A percentile compares a stretch with the other conserved stretches of the same genome.
Conservation (phyloP, 2,888 invertebrate species). For the Agrotis exclamationis region DNA sequence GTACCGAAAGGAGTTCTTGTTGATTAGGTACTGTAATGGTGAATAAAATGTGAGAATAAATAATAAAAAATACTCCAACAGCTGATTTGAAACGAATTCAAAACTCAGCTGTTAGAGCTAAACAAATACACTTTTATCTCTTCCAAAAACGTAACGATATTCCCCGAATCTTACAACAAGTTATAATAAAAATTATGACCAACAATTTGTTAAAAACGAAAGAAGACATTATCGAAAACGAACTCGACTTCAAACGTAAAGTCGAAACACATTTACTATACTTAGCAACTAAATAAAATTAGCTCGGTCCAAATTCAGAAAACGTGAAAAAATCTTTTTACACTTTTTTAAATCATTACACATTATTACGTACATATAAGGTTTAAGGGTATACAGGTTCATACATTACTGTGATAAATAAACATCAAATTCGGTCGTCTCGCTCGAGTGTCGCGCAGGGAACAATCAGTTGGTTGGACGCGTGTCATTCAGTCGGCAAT, state of each 20-base stretch:
- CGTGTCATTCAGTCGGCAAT: slow-evolving; percentile 85
- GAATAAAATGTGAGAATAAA: background rate
- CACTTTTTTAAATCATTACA: slow-evolving; percentile 63
- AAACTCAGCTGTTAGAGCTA: slow-evolving; percentile 4
- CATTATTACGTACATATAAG: slow-evolving; percentile 66
- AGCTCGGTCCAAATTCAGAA: slow-evolving; percentile 36
- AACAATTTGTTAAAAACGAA: slow-evolving; percentile 35
- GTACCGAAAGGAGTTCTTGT: background rate
- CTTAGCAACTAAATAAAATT: slow-evolving; percentile 44
- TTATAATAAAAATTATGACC: slow-evolving; percentile 33
- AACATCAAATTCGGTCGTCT: slow-evolving; percentile 72
- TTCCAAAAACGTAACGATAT: slow-evolving; percentile 4
- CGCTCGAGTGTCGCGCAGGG: slow-evolving; percentile 64
- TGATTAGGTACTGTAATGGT: background rate
- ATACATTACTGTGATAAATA: slow-evolving; percentile 65
- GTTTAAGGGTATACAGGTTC: slow-evolving; percentile 62
- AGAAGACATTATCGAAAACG: slow-evolving; percentile 40
- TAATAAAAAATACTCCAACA: background rate
- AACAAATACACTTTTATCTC: slow-evolving; percentile 15
- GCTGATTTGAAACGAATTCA: background rate
- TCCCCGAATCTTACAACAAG: background rate
- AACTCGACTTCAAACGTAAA: slow-evolving; percentile 20
- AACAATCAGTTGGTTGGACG: slow-evolving; percentile 83
- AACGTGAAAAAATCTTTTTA: slow-evolving; percentile 50
- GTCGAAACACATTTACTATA: slow-evolving; percentile 19